These are phyloP conservation scores for Pachydiplax longipennis DNA, from an alignment of 2,888 invertebrate genomes.

Conservation along the genomic window DNA sequence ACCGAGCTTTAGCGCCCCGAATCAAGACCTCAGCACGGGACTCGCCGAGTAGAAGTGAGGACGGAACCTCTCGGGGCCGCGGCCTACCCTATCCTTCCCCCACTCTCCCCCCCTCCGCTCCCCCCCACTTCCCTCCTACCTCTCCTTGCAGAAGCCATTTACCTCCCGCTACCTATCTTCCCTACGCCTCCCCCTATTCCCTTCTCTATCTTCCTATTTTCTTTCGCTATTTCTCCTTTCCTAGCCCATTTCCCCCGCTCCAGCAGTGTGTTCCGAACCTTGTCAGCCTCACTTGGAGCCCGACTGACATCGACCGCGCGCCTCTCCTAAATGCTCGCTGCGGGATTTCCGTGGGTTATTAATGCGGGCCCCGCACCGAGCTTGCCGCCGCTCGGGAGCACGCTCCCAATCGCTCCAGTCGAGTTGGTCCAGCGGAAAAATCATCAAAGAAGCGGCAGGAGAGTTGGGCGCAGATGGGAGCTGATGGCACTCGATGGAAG, in stretches of 20 bases:
- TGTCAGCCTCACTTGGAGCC: not conserved
- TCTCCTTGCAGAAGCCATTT: not conserved
- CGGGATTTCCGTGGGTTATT: not conserved
- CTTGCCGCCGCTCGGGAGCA: not conserved
- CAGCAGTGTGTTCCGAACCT: not conserved
- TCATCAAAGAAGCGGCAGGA: not conserved
- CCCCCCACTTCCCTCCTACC: not conserved
- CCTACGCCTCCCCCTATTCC: not conserved
- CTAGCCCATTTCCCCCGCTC: not conserved
- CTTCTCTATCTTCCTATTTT: not conserved
- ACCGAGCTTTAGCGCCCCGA: not conserved
- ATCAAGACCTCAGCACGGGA: not conserved
- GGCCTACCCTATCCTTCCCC: not conserved
- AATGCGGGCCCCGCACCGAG: not conserved
- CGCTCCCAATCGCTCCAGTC: not conserved
- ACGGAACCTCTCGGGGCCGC: not conserved
- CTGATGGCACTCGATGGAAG: not conserved
- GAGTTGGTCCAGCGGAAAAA: not conserved
- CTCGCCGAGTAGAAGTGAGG: constrained; percentile 11
- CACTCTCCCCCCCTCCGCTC: not conserved
- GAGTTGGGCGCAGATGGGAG: not conserved
- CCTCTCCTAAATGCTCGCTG: not conserved
- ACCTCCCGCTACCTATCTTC: not conserved
- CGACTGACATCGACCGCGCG: constrained; percentile 32
- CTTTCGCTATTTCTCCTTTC: not conserved